These are phyloP conservation scores for Zoanthus gigantus DNA, from an alignment of 92 coral and sea anemone species.

Conservation along the genomic window DNA sequence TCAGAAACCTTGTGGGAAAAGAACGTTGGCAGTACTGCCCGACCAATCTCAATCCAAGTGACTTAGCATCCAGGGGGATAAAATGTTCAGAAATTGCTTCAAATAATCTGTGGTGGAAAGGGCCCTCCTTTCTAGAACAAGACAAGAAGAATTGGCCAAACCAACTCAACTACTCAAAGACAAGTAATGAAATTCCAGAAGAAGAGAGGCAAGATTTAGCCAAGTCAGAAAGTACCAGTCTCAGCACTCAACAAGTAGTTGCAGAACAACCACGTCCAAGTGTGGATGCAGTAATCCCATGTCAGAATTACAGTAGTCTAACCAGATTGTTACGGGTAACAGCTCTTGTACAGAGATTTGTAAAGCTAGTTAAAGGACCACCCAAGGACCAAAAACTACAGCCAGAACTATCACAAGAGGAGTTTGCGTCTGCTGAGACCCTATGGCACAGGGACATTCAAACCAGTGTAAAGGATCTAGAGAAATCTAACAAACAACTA, in stretches of 20 bases:
- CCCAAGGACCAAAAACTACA: neutral
- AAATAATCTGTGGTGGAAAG: neutral
- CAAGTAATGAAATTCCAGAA: neutral
- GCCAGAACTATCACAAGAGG: constrained; percentile 15
- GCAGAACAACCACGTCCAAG: neutral
- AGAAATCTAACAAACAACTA: constrained; percentile 23
- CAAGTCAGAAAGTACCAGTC: neutral
- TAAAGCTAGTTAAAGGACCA: constrained; percentile 18
- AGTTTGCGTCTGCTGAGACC: constrained; percentile 19
- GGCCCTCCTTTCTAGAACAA: constrained; percentile 25
- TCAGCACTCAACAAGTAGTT: constrained; percentile 11
- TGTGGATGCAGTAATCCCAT: constrained; percentile 21
- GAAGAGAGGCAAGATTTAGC: neutral
- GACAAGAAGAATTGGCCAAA: constrained; percentile 27
- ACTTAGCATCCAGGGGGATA: constrained; percentile 46
- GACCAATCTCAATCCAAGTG: constrained; percentile 55
- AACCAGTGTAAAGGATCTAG: constrained; percentile 13
- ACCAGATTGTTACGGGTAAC: constrained; percentile 44
- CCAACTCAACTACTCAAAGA: neutral
- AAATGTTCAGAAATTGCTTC: no score
- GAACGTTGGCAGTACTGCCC: constrained; percentile 50
- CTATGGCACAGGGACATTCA: constrained; percentile 31
- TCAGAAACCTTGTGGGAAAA: constrained; percentile 38
- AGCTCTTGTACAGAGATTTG: constrained; percentile 42
- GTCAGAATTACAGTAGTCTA: constrained; percentile 42